Base-by-base conservation (phyloP, 2,888 invertebrate genomes). In the Melangyna quadrimaculata region DNA sequence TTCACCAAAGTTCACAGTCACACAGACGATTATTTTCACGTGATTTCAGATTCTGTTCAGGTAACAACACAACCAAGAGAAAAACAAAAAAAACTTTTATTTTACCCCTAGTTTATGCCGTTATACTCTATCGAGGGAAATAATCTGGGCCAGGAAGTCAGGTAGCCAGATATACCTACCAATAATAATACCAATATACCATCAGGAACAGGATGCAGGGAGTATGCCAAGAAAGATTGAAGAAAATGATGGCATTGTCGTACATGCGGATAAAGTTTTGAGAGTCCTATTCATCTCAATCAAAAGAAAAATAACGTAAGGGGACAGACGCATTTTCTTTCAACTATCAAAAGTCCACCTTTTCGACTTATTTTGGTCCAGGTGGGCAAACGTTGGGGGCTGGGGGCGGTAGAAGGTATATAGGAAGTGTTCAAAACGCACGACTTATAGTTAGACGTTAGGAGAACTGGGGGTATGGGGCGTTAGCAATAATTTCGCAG, bases 1-100 rank as follows among this genome's bases (percentile, higher is more conserved):
- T n/a, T 5, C 59, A 57, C 22, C 73, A 75, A 71, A 75, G 74
- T 75, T 79, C 79, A 67, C 63, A 80, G 75, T 81, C 77, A 81
- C 67, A 67, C 72, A 72, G 69, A 61, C 81, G 84, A 86, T 80
- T 80, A 78, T 87, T 70, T 87, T 82, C 78, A 87, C 82, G 73
- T 87, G 81, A 87, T 87, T 87, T 87, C 51, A 65, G 63, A 87
- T 87, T 87, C 87, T 24, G 63, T 82, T 87, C 87, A 86, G 86
- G 86, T 81, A 71, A 69, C 37, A 27, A 53, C 53, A n/a, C 22
- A 59, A 37, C 8, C 75, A 65, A 63, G 17, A 45, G 22, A 81
- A n/a, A 37, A 59, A 37, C 8, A 79, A 65, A 63, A 29, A 45
- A 32, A 81, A 57, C 53, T 77, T 86, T 77, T 78, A 17, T 55